Base-by-base conservation (phyloP, 92 coral and sea anemone species). In the Chrysogorgia sp. region DNA sequence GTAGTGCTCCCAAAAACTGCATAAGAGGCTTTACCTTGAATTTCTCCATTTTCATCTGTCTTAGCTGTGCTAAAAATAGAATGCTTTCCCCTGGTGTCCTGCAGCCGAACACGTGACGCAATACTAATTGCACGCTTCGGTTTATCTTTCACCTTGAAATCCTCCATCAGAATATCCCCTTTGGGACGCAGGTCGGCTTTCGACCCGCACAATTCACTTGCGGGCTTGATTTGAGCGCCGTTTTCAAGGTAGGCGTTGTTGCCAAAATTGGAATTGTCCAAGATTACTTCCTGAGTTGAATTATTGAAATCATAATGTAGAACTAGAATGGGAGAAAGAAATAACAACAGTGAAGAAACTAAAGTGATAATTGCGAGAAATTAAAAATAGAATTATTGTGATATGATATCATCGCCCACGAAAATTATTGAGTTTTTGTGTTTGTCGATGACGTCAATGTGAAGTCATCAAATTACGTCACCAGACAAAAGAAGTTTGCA, bases 11-110 rank as follows among this genome's bases (percentile, higher is more conserved):
- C 5, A 37, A 37, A 37, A 37, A 37, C 43, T 4, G 12, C 5
- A 37, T 37, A 37, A 4, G 43, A 37, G 5, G 43, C 24, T 74
- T 80, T 52, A 91, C 97, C 97, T 79, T 81, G 83, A 26, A 91
- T 61, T 82, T 91, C 90, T 8, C 92, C 91, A 43, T 77, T 77
- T 26, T 75, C 87, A 40, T 87, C 59, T 33, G 80, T 87, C 55
- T 89, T 91, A 22, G 96, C 90, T 10, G 99, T 96, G 67, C 99
- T 96, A 48, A 96, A 96, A 13, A 96, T 41, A 8, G 99, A 89
- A 55, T 96, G 99, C 32, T 87, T 83, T 10, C 99, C 99, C 23
- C 84, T 76, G 0, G 90, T 71, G 20, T 84, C 87, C 24, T 76
- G 90, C 9, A 96, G 77, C 60, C 90, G 92, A 29, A 89, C 87